phyloP scores from a whole-genome alignment of 37 sponge, comb jelly and placozoan species.

The Sycon ciliatum region DNA sequence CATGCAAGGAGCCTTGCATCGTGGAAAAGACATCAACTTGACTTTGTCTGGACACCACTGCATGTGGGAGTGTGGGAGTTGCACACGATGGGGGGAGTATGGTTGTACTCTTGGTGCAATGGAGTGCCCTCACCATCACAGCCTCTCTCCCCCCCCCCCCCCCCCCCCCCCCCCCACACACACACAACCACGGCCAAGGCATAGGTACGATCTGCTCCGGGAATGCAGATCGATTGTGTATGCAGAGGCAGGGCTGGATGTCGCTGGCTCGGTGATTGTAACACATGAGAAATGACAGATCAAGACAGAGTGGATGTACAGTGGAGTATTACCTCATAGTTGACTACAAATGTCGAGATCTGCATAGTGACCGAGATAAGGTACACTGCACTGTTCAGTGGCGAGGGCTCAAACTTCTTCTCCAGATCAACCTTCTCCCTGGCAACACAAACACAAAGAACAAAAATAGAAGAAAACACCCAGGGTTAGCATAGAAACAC shows the following conservation, averaged over 20 bases:
- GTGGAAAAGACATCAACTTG: too few species aligned
- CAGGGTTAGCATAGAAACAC: background rate
- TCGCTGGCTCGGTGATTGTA: background rate
- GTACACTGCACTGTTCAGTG: constrained; percentile 88
- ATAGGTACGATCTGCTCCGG: background rate
- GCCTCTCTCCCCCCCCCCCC: too few species aligned
- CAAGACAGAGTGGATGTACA: background rate
- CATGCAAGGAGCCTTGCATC: too few species aligned
- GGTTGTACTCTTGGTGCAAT: too few species aligned
- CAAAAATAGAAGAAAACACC: background rate
- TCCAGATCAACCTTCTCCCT: constrained; percentile 77
- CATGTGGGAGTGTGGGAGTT: too few species aligned
- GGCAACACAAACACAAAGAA: background rate
- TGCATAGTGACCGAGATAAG: constrained; percentile 90
- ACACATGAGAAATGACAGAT: background rate
- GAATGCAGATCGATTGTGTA: background rate
- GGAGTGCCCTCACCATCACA: too few species aligned
- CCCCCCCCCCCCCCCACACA: too few species aligned
- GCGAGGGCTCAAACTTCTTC: constrained; percentile 78
- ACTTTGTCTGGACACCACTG: too few species aligned
- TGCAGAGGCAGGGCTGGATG: background rate
- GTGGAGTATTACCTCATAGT: constrained; percentile 60
- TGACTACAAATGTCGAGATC: constrained; percentile 85
- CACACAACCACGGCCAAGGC: too few species aligned
- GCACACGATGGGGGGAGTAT: too few species aligned